A percentile compares a stretch with the other conserved stretches of the same genome.
Evolutionary conservation across 2,113 vertebrate species (phyloP).

Genomic region (Pao palembangensis): DNA sequence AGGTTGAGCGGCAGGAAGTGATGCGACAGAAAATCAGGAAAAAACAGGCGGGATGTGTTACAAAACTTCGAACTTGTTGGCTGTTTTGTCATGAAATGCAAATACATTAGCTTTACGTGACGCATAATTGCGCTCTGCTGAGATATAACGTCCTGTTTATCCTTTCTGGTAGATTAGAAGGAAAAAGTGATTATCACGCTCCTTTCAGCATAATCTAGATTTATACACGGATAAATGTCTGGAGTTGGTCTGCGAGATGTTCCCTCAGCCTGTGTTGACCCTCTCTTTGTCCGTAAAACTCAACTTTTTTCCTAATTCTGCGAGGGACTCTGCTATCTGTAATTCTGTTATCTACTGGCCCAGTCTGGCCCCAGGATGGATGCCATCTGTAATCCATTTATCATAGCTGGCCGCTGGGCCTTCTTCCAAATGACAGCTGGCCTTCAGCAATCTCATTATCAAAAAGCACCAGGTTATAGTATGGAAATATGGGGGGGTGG

Average conservation of each 20-base stretch:
- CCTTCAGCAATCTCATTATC: constrained; percentile 68
- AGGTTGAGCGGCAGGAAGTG: constrained; percentile 18
- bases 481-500: constrained; percentile 57
- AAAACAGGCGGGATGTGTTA: neutral
- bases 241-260: neutral
- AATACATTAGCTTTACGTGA: too few species aligned
- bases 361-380: constrained; percentile 64
- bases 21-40: neutral
- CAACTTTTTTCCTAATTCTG: constrained; percentile 65
- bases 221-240: neutral
- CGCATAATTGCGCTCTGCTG: too few species aligned
- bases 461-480: constrained; percentile 53
- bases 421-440: constrained; percentile 68
- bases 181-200: neutral
- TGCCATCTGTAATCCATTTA: constrained; percentile 72
- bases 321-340: constrained; percentile 52
- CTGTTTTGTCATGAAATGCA: too few species aligned
- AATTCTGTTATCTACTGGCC: constrained; percentile 72
- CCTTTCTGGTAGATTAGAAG: neutral
- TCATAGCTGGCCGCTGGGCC: constrained; percentile 60
- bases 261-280: constrained; percentile 1
- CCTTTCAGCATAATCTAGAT: neutral
- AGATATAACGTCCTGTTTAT: neutral
- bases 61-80: neutral
- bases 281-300: constrained; percentile 37